phyloP scores from a whole-genome alignment of 2,113 vertebrate species.

The Erinaceus europaeus region DNA sequence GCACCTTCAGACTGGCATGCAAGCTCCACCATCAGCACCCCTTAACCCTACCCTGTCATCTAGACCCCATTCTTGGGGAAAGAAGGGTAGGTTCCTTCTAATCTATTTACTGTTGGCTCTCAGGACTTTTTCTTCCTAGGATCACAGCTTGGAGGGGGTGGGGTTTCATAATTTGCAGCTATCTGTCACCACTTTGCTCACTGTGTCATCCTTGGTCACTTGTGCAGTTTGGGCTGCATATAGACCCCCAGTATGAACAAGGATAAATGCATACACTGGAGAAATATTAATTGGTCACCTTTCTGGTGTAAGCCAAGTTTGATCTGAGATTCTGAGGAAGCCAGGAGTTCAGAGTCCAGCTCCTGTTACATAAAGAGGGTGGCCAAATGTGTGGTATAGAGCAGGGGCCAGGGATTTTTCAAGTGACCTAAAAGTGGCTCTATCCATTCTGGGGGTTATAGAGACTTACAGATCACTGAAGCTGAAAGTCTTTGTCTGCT shows the following conservation, averaged over 20 bases:
- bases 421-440: background rate
- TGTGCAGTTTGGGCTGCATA: background rate
- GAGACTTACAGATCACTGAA: background rate
- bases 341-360: conserved; percentile 2
- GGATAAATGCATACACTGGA: background rate
- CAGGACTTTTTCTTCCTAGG: background rate
- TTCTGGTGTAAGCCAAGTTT: background rate
- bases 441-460: conserved; percentile 37
- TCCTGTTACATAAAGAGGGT: conserved; percentile 16
- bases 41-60: background rate
- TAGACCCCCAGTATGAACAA: background rate
- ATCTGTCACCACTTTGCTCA: background rate
- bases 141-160: background rate
- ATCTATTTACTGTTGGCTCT: background rate
- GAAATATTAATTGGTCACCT: background rate
- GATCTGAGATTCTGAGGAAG: background rate
- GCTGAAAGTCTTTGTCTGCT: background rate
- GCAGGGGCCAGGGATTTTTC: background rate
- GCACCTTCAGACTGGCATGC: background rate
- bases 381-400: background rate
- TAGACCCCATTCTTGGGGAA: background rate
- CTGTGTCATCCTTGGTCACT: background rate
- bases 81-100: background rate
- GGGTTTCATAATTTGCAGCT: background rate
- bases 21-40: background rate